Evolutionary conservation across 2,888 invertebrate species (phyloP).

Genomic region (Athalia circularis): DNA sequence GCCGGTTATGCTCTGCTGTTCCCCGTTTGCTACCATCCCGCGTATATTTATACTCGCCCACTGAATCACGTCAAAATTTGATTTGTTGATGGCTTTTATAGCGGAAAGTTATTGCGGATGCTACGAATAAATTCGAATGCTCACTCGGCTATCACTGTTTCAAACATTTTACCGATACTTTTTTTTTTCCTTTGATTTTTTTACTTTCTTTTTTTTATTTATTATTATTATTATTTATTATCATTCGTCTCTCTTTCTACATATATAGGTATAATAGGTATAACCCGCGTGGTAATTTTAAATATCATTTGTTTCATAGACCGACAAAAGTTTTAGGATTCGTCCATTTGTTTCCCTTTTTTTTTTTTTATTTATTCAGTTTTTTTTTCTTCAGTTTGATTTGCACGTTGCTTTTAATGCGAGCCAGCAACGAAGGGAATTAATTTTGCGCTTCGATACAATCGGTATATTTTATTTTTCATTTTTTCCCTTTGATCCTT

Average conservation of each 20-base stretch:
- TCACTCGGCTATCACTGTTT: slow-evolving; percentile 54
- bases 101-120: slow-evolving; percentile 73
- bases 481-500: neutral
- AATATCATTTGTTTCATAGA: slow-evolving; percentile 37
- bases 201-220: too few species aligned
- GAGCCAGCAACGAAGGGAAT: too few species aligned
- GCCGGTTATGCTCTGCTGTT: slow-evolving; percentile 55
- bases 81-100: slow-evolving; percentile 75
- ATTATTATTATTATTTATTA: too few species aligned
- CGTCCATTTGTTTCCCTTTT: neutral
- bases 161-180: slow-evolving; percentile 59
- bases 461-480: too few species aligned
- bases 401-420: too few species aligned
- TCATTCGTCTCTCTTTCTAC: too few species aligned
- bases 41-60: slow-evolving; percentile 71
- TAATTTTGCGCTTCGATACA: too few species aligned
- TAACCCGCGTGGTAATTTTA: slow-evolving; percentile 21
- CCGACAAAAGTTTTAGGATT: neutral
- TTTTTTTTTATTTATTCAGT: neutral
- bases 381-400: too few species aligned
- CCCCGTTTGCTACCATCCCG: slow-evolving; percentile 51
- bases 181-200: neutral
- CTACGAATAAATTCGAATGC: slow-evolving; percentile 69
- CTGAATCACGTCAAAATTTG: slow-evolving; percentile 74
- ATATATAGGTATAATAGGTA: too few species aligned